These are phyloP conservation scores for Brachypalpus laphriformis DNA, from an alignment of 2,888 invertebrate genomes.

Conservation along the genomic window DNA sequence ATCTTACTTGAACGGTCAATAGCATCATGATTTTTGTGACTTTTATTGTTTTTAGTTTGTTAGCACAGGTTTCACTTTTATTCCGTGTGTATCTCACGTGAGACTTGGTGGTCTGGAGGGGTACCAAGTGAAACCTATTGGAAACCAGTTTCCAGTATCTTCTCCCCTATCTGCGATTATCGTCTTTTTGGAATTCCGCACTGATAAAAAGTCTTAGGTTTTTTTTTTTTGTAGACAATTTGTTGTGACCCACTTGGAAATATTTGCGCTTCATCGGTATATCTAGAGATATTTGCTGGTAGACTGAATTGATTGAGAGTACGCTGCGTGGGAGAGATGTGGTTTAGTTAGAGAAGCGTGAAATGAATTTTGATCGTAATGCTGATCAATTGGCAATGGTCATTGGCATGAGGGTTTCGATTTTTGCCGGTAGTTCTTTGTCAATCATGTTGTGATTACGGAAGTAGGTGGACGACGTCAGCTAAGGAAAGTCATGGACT, in stretches of 20 bases:
- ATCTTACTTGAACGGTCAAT: slow-evolving; percentile 58
- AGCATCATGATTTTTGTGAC: slow-evolving; percentile 55
- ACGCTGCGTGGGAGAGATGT: slow-evolving; percentile 9
- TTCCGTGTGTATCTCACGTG: slow-evolving; percentile 33
- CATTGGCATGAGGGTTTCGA: slow-evolving; percentile 8
- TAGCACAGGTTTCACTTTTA: slow-evolving; percentile 65
- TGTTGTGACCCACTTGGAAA: slow-evolving; percentile 44
- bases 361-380: slow-evolving; percentile 29
- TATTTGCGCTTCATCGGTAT: slow-evolving; percentile 22
- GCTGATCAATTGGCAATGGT: slow-evolving; percentile 31
- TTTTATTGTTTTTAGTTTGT: slow-evolving; percentile 41
- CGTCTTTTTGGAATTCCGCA: slow-evolving; percentile 19
- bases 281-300: slow-evolving; percentile 20
- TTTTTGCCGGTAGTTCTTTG: slow-evolving; percentile 8
- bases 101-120: background rate
- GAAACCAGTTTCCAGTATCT: slow-evolving; percentile 30
- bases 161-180: slow-evolving; percentile 9
- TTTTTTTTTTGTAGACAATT: slow-evolving; percentile 17
- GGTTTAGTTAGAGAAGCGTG: slow-evolving; percentile 39
- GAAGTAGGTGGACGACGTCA: slow-evolving; percentile 8
- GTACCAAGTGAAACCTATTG: slow-evolving; percentile 26
- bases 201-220: slow-evolving; percentile 25
- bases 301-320: slow-evolving; percentile 31
- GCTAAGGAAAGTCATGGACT: slow-evolving; percentile 15
- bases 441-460: slow-evolving; percentile 1